phyloP scores from a whole-genome alignment of 2,113 vertebrate species.

The Hippopotamus amphibius region DNA sequence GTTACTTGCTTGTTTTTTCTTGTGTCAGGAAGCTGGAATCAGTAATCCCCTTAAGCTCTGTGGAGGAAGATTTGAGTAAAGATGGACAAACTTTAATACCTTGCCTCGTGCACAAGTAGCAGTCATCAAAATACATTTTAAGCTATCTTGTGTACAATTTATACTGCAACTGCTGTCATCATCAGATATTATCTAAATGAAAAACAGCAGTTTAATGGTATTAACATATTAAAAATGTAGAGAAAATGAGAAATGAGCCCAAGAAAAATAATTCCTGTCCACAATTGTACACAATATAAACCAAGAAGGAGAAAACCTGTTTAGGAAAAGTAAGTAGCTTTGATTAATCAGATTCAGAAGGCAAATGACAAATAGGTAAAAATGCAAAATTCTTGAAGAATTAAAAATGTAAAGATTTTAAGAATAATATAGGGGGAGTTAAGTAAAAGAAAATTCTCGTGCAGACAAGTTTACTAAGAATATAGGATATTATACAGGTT shows the following conservation, averaged over 20 bases:
- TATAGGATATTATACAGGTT: neutral
- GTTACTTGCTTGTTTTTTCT: neutral
- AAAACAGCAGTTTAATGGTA: conserved; percentile 73
- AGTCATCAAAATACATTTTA: conserved; percentile 65
- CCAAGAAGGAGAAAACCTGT: conserved; percentile 63
- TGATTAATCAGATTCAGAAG: conserved; percentile 80
- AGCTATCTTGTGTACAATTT: conserved; percentile 55
- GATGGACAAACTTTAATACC: neutral
- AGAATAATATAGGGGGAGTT: neutral
- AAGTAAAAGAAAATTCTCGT: conserved; percentile 19
- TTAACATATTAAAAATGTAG: conserved; percentile 79
- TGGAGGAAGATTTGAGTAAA: conserved; percentile 17
- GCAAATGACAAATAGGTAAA: conserved; percentile 53
- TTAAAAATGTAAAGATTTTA: conserved; percentile 57
- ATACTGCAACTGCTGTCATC: conserved; percentile 57
- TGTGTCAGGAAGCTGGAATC: neutral
- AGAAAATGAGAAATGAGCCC: conserved; percentile 76
- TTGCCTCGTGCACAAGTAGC: neutral
- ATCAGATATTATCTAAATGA: conserved; percentile 65
- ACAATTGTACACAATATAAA: conserved; percentile 68
- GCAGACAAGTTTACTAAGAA: neutral
- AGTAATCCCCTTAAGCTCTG: neutral
- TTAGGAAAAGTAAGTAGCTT: conserved; percentile 72
- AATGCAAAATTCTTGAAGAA: conserved; percentile 17
- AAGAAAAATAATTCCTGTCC: conserved; percentile 75